A percentile compares a stretch with the other conserved stretches of the same genome.
phyloP scores from a whole-genome alignment of 2,797 vertebrate species.

The Artibeus lituratus region DNA sequence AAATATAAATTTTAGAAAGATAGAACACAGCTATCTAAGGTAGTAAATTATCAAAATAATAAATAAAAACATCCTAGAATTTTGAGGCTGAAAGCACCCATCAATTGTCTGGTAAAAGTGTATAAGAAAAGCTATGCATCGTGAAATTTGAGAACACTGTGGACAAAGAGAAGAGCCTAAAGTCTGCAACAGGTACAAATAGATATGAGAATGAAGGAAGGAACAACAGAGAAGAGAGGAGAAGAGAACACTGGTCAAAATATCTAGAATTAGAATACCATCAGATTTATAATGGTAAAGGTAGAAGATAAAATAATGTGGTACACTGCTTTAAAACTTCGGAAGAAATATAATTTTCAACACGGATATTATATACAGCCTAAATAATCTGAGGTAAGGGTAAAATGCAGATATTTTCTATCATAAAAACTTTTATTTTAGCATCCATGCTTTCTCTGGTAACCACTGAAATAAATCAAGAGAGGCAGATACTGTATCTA shows the following conservation, averaged over 20 bases:
- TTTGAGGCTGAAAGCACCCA: background rate
- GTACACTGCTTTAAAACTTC: background rate
- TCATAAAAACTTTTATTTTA: background rate
- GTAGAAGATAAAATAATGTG: background rate
- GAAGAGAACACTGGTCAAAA: background rate
- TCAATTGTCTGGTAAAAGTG: background rate
- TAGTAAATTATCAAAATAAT: background rate
- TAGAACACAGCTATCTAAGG: background rate
- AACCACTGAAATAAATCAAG: background rate
- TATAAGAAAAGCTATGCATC: background rate
- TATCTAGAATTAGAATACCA: background rate
- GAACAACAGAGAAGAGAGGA: background rate
- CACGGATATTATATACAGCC: background rate
- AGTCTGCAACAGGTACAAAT: background rate
- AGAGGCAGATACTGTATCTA: background rate
- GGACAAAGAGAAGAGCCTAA: background rate
- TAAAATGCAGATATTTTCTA: background rate
- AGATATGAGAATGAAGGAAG: background rate
- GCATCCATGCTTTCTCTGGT: background rate
- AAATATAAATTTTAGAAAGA: background rate
- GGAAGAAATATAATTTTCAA: background rate
- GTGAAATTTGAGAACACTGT: background rate
- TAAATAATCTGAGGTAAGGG: background rate
- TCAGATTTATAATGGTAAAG: background rate
- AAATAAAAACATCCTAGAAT: background rate